phyloP scores from a whole-genome alignment of 1,140 invertebrate species.

The Pseudomyrmex cubaensis region DNA sequence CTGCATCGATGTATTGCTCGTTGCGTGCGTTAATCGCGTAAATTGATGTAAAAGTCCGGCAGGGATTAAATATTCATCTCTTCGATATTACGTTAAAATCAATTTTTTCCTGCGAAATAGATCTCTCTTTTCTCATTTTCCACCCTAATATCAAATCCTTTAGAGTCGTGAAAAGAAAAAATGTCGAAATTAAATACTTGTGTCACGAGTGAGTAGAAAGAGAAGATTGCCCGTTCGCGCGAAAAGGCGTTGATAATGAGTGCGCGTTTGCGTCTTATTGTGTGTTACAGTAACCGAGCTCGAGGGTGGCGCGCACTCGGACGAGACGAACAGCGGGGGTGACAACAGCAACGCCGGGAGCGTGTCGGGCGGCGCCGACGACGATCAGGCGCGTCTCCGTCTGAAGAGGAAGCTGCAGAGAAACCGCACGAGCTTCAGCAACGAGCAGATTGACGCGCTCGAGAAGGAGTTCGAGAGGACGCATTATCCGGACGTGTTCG shows the following conservation, averaged over 20 bases:
- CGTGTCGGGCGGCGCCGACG: constrained; percentile 88
- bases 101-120: too few relatives aligned
- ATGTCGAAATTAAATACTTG: too few relatives aligned
- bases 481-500: constrained; percentile 97
- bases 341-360: constrained; percentile 93
- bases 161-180: too few relatives aligned
- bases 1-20: neutral
- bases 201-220: neutral
- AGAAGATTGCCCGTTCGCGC: constrained; percentile 16
- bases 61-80: too few relatives aligned
- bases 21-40: neutral
- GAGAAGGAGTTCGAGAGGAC: constrained; percentile 98
- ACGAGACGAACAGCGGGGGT: constrained; percentile 91
- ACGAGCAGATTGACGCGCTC: constrained; percentile 99
- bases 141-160: too few relatives aligned
- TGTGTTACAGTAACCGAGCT: constrained; percentile 81
- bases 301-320: constrained; percentile 89
- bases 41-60: neutral
- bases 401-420: constrained; percentile 98
- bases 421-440: constrained; percentile 99
- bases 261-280: constrained; percentile 36
- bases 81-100: too few relatives aligned
- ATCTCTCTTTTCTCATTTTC: too few relatives aligned
- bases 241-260: constrained; percentile 43
- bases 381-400: constrained; percentile 94